phyloP scores from a whole-genome alignment of 2,888 invertebrate genomes.

The Harpalus rufipes region DNA sequence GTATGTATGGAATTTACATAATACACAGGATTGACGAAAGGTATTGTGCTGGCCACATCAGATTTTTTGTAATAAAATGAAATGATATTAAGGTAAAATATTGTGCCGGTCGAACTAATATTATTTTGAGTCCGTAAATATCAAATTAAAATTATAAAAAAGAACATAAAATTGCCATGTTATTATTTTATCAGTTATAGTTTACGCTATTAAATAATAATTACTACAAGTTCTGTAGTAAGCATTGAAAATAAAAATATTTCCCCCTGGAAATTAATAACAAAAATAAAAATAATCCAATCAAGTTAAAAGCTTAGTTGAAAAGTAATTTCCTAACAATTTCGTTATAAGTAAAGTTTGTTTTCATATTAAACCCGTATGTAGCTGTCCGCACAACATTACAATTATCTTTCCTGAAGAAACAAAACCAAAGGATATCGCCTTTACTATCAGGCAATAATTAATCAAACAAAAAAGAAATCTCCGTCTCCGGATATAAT shows the following conservation, averaged over 20 bases:
- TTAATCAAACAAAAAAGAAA: constrained; percentile 56
- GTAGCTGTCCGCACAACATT: constrained; percentile 8
- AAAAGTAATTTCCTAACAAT: constrained; percentile 36
- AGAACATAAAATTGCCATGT: too few species aligned
- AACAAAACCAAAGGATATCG: constrained; percentile 38
- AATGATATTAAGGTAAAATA: too few species aligned
- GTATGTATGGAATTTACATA: too few species aligned
- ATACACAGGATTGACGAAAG: too few species aligned
- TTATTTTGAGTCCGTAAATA: too few species aligned
- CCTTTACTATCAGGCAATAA: constrained; percentile 39
- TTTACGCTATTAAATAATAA: background rate
- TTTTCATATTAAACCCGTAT: constrained; percentile 35
- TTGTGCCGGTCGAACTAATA: too few species aligned
- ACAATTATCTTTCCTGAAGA: constrained; percentile 28
- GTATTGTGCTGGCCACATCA: too few species aligned
- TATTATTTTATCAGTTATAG: too few species aligned
- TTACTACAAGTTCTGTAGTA: background rate
- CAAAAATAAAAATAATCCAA: constrained; percentile 1
- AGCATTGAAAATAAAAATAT: background rate
- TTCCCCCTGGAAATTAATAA: background rate
- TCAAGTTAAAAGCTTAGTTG: constrained; percentile 17
- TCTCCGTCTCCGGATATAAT: constrained; percentile 50
- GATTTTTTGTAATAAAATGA: too few species aligned
- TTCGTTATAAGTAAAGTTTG: constrained; percentile 32
- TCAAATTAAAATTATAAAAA: too few species aligned